Evolutionary conservation across 2,113 vertebrate species (phyloP).

Genomic region (Nasalis larvatus): DNA sequence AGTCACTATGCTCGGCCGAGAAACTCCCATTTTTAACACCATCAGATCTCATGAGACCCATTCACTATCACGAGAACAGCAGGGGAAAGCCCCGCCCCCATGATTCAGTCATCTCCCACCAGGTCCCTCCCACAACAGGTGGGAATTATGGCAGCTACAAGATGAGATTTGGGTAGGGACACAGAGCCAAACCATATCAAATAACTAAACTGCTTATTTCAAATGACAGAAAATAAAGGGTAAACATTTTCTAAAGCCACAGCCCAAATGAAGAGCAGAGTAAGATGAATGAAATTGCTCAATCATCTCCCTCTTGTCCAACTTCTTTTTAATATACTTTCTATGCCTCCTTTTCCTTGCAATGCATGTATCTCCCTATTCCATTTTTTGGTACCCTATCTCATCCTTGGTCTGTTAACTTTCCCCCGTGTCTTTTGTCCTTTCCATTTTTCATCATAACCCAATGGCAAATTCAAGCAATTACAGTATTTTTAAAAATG

Average conservation of each 20-base stretch:
- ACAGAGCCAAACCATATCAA: too few relatives aligned
- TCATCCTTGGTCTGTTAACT: not conserved
- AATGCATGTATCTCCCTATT: not conserved
- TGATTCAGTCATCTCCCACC: too few relatives aligned
- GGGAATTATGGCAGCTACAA: too few relatives aligned
- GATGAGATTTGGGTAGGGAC: too few relatives aligned
- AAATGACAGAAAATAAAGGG: not conserved
- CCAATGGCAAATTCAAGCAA: not conserved
- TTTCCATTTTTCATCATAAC: not conserved
- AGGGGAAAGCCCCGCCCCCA: too few relatives aligned
- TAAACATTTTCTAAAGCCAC: not conserved
- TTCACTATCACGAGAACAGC: too few relatives aligned
- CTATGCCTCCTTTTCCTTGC: not conserved
- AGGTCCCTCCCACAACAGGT: too few relatives aligned
- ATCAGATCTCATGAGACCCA: too few relatives aligned
- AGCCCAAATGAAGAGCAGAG: not conserved
- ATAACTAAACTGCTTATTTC: not conserved
- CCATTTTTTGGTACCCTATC: not conserved
- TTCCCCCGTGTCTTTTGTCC: not conserved
- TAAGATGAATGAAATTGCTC: not conserved
- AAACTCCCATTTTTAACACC: too few relatives aligned
- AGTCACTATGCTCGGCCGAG: too few relatives aligned
- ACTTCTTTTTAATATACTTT: not conserved
- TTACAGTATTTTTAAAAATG: not conserved
- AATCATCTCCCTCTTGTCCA: not conserved